Evolutionary conservation across 2,888 invertebrate genomes (phyloP).

Genomic region (Nebria brevicollis): DNA sequence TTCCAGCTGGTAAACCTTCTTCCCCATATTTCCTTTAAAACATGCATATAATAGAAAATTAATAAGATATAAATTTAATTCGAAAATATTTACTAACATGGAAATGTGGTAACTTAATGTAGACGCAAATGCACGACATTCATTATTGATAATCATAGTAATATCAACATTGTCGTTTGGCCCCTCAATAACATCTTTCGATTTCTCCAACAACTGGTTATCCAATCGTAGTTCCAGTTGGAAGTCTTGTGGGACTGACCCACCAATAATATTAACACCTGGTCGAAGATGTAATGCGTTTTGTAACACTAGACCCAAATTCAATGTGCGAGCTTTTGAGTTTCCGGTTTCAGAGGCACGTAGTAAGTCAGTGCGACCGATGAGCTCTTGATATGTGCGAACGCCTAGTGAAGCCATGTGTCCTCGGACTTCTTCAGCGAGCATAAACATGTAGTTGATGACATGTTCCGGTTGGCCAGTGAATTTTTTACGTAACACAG

Average conservation of each 20-base stretch:
- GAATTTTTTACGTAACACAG: conserved; percentile 93
- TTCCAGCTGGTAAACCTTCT: conserved; percentile 82
- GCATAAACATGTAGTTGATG: conserved; percentile 95
- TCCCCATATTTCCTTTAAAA: conserved; percentile 83
- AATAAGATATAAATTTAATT: no score
- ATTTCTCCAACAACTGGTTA: conserved; percentile 78
- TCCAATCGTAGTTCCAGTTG: conserved; percentile 86
- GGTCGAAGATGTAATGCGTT: conserved; percentile 92
- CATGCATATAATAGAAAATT: conserved; percentile 11
- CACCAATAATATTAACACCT: conserved; percentile 89
- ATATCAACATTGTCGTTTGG: conserved; percentile 75
- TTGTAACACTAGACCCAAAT: conserved; percentile 86
- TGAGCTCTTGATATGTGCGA: conserved; percentile 85
- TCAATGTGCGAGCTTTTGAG: conserved; percentile 84
- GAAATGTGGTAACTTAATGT: conserved; percentile 96
- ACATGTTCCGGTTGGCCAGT: conserved; percentile 98
- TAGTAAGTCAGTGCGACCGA: conserved; percentile 91
- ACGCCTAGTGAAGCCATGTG: conserved; percentile 94
- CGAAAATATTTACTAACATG: conserved; percentile 69
- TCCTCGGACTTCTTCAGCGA: conserved; percentile 95
- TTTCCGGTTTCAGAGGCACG: conserved; percentile 76
- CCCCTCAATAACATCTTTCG: conserved; percentile 80
- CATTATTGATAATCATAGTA: conserved; percentile 85
- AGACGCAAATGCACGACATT: conserved; percentile 91
- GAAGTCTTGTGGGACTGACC: conserved; percentile 87